These are phyloP conservation scores for Gallinago undulata DNA, from an alignment of 2,113 vertebrate species.

Conservation along the genomic window DNA sequence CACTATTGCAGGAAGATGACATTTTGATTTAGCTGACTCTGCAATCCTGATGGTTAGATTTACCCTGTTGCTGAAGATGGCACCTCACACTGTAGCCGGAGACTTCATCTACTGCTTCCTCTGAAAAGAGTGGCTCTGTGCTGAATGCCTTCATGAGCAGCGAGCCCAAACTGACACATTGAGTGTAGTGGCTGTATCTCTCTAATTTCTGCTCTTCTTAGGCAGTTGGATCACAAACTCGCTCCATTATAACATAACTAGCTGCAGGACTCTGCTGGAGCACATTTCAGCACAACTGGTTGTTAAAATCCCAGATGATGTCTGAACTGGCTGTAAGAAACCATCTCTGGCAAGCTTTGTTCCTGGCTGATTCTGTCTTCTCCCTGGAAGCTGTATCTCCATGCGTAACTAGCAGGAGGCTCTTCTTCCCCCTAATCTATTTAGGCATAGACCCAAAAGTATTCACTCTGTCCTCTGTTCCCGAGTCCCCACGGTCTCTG, in stretches of 20 bases:
- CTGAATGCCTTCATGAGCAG: not conserved
- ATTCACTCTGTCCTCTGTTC: not conserved
- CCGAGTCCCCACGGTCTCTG: rapidly evolving
- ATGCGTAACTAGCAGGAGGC: constrained; percentile 9
- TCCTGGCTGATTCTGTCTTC: not conserved
- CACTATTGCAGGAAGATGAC: constrained; percentile 4
- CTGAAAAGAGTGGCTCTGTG: not conserved
- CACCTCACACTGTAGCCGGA: not conserved
- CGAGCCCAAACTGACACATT: not conserved
- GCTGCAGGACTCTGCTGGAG: constrained; percentile 27
- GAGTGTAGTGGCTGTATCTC: not conserved
- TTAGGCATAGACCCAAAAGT: not conserved
- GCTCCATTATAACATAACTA: constrained; percentile 39
- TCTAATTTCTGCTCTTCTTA: not conserved
- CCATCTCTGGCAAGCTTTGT: constrained; percentile 8
- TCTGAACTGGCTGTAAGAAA: constrained; percentile 37
- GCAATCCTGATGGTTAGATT: not conserved
- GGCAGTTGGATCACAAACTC: not conserved
- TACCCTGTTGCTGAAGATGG: not conserved
- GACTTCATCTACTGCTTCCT: not conserved
- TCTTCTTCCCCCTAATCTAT: constrained; percentile 22
- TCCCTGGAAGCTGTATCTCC: constrained; percentile 17
- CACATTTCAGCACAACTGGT: constrained; percentile 2
- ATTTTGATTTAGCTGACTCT: constrained; percentile 51
- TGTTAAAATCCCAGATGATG: constrained; percentile 40